Base-by-base conservation (phyloP, 2,113 vertebrate genomes). In the Ptychochromis oligacanthus region DNA sequence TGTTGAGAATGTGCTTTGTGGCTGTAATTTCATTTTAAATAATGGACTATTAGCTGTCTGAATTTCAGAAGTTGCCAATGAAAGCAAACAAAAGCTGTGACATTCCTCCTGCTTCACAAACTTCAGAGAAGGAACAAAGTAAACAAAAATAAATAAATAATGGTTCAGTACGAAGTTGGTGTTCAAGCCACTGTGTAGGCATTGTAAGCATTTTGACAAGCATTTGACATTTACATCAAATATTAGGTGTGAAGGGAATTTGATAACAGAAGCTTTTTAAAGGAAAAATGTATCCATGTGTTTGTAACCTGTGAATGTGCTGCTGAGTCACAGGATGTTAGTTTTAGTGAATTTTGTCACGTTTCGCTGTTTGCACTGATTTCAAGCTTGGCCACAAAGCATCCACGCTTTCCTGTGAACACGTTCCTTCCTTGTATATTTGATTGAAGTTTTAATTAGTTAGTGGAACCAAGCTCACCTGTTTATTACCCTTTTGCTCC, bases 281-380 rank as follows among this genome's bases (percentile, higher is more conserved):
- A 49, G 7, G 10, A 28, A 20, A 67, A 52, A 52, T n/a, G 43
- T 31, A 6, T 46, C 28, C 0, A 3, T 34, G 56, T 60, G 31
- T 28, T 26, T 75, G n/a, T 24, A n/a, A 52, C 17, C 79, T 65
- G 72, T 75, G 22, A 46, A 43, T 5, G 24, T 70, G 65, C 43
- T 70, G 65, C 0, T 70, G 76, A 52, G 59, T 60, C 24, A 60
- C 75, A n/a, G 55, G 75, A 9, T 24, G 34, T 4, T 31, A 1
- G 1, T 26, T 14, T 62, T 20, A 38, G 34, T 26, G 36, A 40
- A 14, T 65, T 80, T 43, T 67, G 12, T 46, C 36, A 72, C 7
- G 22, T 28, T 75, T 31, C 54, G 72, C 80, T 60, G 38, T 86
- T 89, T 87, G 85, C 82, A 89, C 82, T 78, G 60, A 75, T 58